Evolutionary conservation across 2,113 vertebrate species (phyloP).

Genomic region (Lampris megalopsis): DNA sequence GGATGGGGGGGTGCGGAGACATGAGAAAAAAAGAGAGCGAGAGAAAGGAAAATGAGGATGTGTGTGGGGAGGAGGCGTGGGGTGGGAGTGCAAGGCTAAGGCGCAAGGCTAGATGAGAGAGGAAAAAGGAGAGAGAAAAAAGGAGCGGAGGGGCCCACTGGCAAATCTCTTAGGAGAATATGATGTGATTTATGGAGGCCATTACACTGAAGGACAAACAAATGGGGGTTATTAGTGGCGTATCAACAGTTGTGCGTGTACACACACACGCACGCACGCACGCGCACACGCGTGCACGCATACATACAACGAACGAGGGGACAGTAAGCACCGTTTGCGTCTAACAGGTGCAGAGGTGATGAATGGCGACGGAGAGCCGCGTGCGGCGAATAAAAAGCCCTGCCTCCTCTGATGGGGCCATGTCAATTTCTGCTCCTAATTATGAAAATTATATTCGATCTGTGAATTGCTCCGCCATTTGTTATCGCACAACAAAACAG

Average conservation of each 20-base stretch:
- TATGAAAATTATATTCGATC: constrained; percentile 14
- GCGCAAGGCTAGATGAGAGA: constrained; percentile 66
- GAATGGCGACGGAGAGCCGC: constrained; percentile 26
- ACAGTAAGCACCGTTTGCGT: constrained; percentile 40
- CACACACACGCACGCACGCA: constrained; percentile 14
- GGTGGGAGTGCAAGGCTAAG: constrained; percentile 1
- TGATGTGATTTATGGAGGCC: constrained; percentile 84
- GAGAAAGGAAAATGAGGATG: neutral
- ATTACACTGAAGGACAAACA: constrained; percentile 85
- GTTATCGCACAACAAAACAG: constrained; percentile 18
- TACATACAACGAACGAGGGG: neutral
- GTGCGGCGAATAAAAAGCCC: constrained; percentile 24
- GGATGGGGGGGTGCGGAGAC: neutral
- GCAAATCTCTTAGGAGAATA: constrained; percentile 74
- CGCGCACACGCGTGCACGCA: constrained; percentile 19
- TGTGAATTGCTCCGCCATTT: constrained; percentile 30
- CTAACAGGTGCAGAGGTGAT: constrained; percentile 33
- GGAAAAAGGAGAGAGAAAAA: neutral
- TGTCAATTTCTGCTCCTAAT: constrained; percentile 26
- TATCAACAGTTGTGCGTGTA: constrained; percentile 67
- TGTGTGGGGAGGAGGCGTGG: constrained; percentile 29
- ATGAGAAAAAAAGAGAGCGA: neutral
- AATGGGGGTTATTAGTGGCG: constrained; percentile 80
- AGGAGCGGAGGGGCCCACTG: constrained; percentile 56
- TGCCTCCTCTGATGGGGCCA: constrained; percentile 30